Evolutionary conservation across 2,888 invertebrate species (phyloP).

Genomic region (Ecliptopera silaceata): DNA sequence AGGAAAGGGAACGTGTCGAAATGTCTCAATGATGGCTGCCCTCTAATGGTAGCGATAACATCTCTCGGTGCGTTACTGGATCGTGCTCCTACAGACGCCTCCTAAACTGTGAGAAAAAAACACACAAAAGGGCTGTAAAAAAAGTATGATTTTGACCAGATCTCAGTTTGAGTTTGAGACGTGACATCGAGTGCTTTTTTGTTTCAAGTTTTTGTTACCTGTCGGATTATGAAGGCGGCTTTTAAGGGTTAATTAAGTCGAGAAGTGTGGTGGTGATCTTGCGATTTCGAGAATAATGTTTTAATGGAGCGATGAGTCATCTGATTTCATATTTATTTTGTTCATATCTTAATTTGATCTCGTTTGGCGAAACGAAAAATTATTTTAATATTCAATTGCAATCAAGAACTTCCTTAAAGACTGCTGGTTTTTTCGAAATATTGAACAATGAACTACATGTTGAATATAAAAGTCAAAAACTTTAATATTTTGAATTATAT

Average conservation of each 20-base stretch:
- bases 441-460: too few relatives aligned
- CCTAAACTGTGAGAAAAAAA: constrained; percentile 79
- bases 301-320: constrained; percentile 50
- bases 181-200: constrained; percentile 77
- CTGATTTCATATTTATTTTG: constrained; percentile 36
- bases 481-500: too few relatives aligned
- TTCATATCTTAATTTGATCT: constrained; percentile 33
- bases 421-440: too few relatives aligned
- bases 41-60: constrained; percentile 77
- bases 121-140: constrained; percentile 73
- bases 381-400: constrained; percentile 14
- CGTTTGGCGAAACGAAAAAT: constrained; percentile 24
- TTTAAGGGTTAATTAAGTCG: constrained; percentile 78
- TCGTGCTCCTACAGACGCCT: constrained; percentile 78
- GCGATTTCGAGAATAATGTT: constrained; percentile 50
- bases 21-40: constrained; percentile 70
- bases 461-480: too few relatives aligned
- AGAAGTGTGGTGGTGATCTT: constrained; percentile 65
- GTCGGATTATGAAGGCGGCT: constrained; percentile 65
- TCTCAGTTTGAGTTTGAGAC: constrained; percentile 58
- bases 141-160: constrained; percentile 75
- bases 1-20: constrained; percentile 73
- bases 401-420: background rate
- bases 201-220: constrained; percentile 63
- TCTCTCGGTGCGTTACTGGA: constrained; percentile 77